Conservation (phyloP, 2,888 invertebrate genomes). For the Lamellibrachia columna region DNA sequence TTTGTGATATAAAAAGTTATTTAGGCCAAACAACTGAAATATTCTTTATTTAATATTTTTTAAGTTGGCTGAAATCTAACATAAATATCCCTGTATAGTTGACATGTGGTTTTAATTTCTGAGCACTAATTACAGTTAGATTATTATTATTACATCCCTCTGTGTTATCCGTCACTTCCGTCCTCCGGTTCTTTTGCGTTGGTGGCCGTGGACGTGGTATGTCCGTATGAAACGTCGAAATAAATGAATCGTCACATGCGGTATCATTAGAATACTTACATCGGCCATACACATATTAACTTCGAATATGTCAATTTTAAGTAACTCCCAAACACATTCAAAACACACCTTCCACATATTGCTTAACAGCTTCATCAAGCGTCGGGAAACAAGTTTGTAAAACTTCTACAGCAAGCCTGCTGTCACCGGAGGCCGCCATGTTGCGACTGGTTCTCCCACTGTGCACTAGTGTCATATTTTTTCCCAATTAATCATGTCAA, state of each 20-base stretch:
- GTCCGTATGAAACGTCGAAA: neutral
- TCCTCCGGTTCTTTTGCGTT: neutral
- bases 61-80: too few relatives aligned
- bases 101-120: too few relatives aligned
- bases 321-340: neutral
- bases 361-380: slow-evolving; percentile 32
- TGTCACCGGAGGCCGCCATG: slow-evolving; percentile 34
- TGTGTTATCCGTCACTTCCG: neutral
- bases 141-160: neutral
- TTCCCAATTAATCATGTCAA: neutral
- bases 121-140: neutral
- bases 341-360: slow-evolving; percentile 33
- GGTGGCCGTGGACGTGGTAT: neutral
- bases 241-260: neutral
- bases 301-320: neutral
- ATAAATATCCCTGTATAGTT: too few relatives aligned
- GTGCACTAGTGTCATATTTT: slow-evolving; percentile 16
- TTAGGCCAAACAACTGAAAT: too few relatives aligned
- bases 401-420: slow-evolving; percentile 23
- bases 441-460: slow-evolving; percentile 29
- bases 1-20: too few relatives aligned
- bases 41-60: too few relatives aligned
- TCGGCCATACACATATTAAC: neutral
- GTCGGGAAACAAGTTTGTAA: slow-evolving; percentile 35
- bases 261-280: neutral